These are phyloP conservation scores for Recurvirostra avosetta DNA, from an alignment of 2,113 vertebrate genomes.

Conservation along the genomic window DNA sequence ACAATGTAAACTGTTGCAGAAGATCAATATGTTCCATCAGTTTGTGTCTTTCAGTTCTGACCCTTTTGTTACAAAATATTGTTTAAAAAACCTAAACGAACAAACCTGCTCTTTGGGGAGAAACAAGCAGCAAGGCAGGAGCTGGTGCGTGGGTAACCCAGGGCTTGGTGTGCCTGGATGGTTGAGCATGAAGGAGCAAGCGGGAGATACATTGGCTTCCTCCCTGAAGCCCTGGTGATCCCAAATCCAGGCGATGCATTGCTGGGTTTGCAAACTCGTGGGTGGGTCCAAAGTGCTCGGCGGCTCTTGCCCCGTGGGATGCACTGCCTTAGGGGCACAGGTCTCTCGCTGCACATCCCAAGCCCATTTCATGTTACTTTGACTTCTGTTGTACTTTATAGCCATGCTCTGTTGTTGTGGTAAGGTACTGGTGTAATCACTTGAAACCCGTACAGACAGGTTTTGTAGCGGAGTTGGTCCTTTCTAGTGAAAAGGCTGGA, in stretches of 20 bases:
- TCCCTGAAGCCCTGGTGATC: neutral
- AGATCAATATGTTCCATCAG: neutral
- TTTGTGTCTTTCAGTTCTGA: neutral
- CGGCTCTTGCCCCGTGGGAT: accelerated
- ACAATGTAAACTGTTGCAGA: neutral
- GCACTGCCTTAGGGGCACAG: accelerated
- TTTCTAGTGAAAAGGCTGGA: neutral
- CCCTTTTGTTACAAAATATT: neutral
- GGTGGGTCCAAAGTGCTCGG: neutral
- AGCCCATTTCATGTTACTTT: neutral
- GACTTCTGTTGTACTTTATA: neutral
- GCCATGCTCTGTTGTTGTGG: neutral
- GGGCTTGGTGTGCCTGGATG: neutral
- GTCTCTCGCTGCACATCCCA: neutral
- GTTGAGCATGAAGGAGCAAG: neutral
- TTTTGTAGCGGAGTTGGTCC: neutral
- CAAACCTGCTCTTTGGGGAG: neutral
- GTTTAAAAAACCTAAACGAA: neutral
- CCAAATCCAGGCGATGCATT: neutral
- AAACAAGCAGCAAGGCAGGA: neutral
- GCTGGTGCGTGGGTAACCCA: accelerated
- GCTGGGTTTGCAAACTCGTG: accelerated
- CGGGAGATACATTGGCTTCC: neutral
- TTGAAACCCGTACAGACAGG: neutral
- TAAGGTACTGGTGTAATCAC: neutral